Evolutionary conservation across 2,797 vertebrate species (phyloP).

Genomic region (Hylomyscus alleni): DNA sequence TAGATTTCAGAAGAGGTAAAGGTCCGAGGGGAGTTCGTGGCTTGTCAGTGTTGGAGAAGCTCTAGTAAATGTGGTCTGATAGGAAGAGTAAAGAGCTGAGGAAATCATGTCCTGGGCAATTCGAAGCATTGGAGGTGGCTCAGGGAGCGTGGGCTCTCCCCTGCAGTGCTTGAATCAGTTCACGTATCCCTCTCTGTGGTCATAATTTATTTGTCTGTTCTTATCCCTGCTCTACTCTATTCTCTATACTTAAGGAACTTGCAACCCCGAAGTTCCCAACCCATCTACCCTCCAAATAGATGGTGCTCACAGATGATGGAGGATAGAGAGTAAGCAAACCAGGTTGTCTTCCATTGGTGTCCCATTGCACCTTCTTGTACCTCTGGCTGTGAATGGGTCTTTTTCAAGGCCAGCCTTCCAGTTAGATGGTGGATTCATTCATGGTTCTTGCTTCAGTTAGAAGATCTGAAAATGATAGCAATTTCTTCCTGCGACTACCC

Average conservation of each 20-base stretch:
- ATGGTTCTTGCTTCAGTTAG: background rate
- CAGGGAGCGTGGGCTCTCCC: background rate
- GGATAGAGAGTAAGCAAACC: background rate
- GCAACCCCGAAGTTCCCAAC: background rate
- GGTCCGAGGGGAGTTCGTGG: background rate
- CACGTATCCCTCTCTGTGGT: background rate
- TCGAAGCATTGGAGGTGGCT: background rate
- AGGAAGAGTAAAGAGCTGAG: background rate
- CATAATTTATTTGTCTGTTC: background rate
- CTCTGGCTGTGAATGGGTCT: background rate
- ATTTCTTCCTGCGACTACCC: background rate
- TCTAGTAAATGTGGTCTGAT: background rate
- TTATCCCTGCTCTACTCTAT: background rate
- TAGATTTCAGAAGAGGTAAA: background rate
- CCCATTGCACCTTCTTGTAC: accelerated
- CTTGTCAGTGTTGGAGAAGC: background rate
- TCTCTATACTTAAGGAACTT: background rate
- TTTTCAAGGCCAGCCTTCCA: background rate
- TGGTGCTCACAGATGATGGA: background rate
- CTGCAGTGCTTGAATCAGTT: background rate
- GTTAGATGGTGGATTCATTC: background rate
- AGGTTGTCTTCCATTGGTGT: background rate
- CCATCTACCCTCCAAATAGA: background rate
- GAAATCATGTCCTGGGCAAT: constrained; percentile 1
- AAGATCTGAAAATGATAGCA: background rate